A percentile compares a stretch with the other conserved stretches of the same genome.
Evolutionary conservation across 2,888 invertebrate genomes (phyloP).

Genomic region (Lasioglossum calceatum): DNA sequence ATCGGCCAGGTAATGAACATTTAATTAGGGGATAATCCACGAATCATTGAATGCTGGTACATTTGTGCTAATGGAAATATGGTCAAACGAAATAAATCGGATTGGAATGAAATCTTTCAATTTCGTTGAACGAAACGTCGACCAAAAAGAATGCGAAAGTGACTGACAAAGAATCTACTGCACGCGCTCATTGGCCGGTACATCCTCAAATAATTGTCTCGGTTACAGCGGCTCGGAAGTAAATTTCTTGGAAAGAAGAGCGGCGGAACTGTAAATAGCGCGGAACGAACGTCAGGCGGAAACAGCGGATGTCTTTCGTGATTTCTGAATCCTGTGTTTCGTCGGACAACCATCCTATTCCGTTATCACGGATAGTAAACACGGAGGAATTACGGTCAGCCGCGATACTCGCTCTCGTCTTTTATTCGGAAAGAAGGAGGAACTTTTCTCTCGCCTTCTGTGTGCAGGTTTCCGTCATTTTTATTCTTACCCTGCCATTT

Average conservation of each 20-base stretch:
- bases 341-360: constrained; percentile 47
- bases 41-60: not conserved
- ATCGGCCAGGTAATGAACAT: not conserved
- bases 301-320: constrained; percentile 34
- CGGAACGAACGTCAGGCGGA: constrained; percentile 31
- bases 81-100: not conserved
- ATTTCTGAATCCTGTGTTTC: constrained; percentile 47
- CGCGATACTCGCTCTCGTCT: constrained; percentile 38
- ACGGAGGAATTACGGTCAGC: constrained; percentile 52
- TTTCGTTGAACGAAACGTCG: not conserved
- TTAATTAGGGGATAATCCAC: not conserved
- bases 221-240: not conserved
- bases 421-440: constrained; percentile 45
- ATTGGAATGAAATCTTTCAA: not conserved
- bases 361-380: constrained; percentile 59
- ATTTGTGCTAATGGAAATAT: not conserved
- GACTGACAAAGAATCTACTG: not conserved
- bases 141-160: not conserved
- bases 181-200: not conserved
- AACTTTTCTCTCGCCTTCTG: constrained; percentile 23
- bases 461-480: constrained; percentile 19
- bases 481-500: constrained; percentile 12
- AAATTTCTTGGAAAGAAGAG: constrained; percentile 22
- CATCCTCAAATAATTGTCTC: constrained; percentile 15
- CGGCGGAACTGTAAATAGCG: constrained; percentile 26